These are phyloP conservation scores for Uria aalge DNA, from an alignment of 2,113 vertebrate species.

Conservation along the genomic window DNA sequence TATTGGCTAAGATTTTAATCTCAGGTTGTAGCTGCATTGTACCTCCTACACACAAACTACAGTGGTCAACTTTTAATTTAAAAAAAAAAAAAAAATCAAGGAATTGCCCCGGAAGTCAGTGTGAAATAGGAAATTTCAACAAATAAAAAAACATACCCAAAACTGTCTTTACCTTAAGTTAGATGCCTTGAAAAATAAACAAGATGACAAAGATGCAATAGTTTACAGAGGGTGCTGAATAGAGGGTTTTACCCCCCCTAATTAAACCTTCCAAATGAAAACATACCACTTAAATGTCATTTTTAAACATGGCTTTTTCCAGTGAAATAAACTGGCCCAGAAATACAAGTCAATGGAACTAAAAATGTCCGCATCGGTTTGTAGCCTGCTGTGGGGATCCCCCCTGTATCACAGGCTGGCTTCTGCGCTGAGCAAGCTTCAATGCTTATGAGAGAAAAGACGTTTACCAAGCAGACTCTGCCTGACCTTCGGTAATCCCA, in stretches of 20 bases:
- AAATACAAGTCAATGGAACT: neutral
- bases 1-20: neutral
- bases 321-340: neutral
- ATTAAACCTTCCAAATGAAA: neutral
- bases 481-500: constrained; percentile 31
- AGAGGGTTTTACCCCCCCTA: neutral
- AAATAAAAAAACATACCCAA: neutral
- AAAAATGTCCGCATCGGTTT: neutral
- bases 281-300: neutral
- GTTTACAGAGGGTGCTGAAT: neutral
- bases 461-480: neutral
- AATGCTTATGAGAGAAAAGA: neutral
- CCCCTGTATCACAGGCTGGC: accelerated
- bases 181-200: neutral
- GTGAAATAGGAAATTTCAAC: neutral
- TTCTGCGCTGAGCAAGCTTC: neutral
- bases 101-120: neutral
- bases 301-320: neutral
- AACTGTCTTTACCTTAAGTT: neutral
- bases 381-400: neutral
- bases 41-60: neutral
- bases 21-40: neutral
- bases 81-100: neutral
- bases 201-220: neutral
- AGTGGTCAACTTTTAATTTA: neutral